These are phyloP conservation scores for Sebastes reedi DNA, from an alignment of 2,797 vertebrate genomes.

Conservation along the genomic window DNA sequence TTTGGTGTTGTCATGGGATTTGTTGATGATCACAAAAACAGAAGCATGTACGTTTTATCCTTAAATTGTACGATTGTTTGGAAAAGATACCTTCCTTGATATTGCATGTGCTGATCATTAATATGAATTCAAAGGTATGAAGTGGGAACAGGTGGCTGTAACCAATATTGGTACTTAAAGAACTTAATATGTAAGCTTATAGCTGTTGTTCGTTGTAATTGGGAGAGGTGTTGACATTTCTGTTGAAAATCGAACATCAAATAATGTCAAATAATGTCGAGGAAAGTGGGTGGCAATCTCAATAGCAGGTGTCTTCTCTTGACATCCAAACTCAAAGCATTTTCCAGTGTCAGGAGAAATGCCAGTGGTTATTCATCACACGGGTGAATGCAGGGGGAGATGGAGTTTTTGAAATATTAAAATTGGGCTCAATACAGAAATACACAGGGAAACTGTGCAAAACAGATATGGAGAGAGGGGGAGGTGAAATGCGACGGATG, in stretches of 20 bases:
- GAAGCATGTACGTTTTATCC: not conserved
- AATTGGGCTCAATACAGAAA: constrained; percentile 47
- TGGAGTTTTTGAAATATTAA: constrained; percentile 69
- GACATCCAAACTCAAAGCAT: not conserved
- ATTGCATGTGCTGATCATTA: not conserved
- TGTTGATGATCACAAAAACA: not conserved
- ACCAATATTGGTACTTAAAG: not conserved
- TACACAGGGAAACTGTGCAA: constrained; percentile 25
- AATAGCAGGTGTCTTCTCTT: constrained; percentile 1
- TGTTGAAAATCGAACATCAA: not conserved
- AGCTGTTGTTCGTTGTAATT: not conserved
- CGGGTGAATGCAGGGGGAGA: not conserved
- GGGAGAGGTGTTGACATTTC: not conserved
- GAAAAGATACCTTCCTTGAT: not conserved
- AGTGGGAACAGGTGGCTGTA: not conserved
- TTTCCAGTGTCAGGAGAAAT: constrained; percentile 16
- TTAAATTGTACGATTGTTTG: not conserved
- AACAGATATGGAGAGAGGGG: constrained; percentile 47
- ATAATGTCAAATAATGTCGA: not conserved
- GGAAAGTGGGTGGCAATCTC: not conserved
- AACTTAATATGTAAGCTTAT: not conserved
- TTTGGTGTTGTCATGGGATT: not conserved
- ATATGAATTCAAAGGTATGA: not conserved
- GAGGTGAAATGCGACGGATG: constrained; percentile 56
- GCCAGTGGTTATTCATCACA: constrained; percentile 12